Base-by-base conservation (phyloP, 2,888 invertebrate genomes). In the Plebejus melissa region DNA sequence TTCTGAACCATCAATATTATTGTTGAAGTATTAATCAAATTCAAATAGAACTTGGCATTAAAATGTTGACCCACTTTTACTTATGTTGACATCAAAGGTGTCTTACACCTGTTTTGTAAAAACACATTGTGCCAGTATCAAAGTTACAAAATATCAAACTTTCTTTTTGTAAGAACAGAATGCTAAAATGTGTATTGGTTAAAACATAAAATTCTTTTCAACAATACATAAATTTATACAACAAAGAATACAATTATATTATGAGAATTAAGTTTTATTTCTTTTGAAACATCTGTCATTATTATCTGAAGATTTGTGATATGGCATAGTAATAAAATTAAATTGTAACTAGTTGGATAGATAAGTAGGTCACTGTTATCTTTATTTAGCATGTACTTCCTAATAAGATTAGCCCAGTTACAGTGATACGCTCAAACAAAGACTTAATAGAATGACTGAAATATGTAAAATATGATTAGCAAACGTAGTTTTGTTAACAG, bases 241-340 rank as follows among this genome's bases (percentile, higher is more conserved):
- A 65, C 16, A 32, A 65, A 11, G 22, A 58, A 22, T n/a, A 58
- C 58, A 58, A 5, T 0, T 6, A n/a, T 60, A 32, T 65, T 60
- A 32, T 65, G 65, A 32, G 5, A 65, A 65, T 22, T 7, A 13
- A 13, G 13, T 13, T 32, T 65, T 5, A 28, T 32, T 65, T 28
- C 28, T 60, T 28, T 9, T 65, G 16, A 32, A 65, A 65, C 4
- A 65, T 32, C 5, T 32, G 32, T 28, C 11, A 60, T 6, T 22
- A 60, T 58, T 22, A 22, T 60, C 6, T 22, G 28, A 7, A 6
- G 58, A 2, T 60, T 11, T 22, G 60, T 60, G 58, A n/a, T 58
- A 60, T 60, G 28, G 22, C 60, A 60, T 28, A 22, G 22, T 60
- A 60, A 60, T 65, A 65, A 65, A 65, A 28, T 60, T 60, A 60